Conservation (phyloP, 2,797 vertebrate species). For the Coregonus ussuriensis region DNA sequence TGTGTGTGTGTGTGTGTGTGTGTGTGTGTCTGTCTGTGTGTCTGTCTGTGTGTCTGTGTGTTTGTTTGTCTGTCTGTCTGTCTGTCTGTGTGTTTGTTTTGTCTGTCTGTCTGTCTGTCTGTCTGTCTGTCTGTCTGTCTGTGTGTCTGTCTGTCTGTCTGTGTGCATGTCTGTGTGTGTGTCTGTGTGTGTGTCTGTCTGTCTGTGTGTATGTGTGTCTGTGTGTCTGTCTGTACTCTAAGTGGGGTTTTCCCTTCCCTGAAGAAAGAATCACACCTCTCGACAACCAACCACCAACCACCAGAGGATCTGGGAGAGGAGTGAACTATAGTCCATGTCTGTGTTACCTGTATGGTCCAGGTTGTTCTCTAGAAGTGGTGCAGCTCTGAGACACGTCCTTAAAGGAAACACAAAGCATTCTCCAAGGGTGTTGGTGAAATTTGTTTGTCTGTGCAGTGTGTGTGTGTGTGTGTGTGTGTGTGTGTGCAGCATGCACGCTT, state of each 20-base stretch:
- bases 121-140: constrained; percentile 18
- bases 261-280: constrained; percentile 36
- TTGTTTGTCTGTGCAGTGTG: background rate
- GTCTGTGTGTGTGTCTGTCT: constrained; percentile 16
- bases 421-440: background rate
- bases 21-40: constrained; percentile 12
- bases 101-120: constrained; percentile 26
- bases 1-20: constrained; percentile 22
- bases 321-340: too few species aligned
- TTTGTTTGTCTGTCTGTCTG: constrained; percentile 1
- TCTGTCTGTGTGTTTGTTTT: constrained; percentile 19
- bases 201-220: constrained; percentile 5
- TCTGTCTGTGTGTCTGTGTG: constrained; percentile 19
- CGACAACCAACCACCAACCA: constrained; percentile 30
- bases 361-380: background rate
- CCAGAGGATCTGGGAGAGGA: constrained; percentile 11
- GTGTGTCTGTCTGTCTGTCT: constrained; percentile 24
- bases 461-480: background rate
- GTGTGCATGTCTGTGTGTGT: constrained; percentile 16
- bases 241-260: constrained; percentile 68
- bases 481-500: background rate
- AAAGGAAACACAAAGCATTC: background rate
- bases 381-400: background rate
- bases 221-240: background rate
- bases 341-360: background rate